A percentile compares a stretch with the other conserved stretches of the same genome.
phyloP scores from a whole-genome alignment of 2,888 invertebrate species.

The Andrena haemorrhoa region DNA sequence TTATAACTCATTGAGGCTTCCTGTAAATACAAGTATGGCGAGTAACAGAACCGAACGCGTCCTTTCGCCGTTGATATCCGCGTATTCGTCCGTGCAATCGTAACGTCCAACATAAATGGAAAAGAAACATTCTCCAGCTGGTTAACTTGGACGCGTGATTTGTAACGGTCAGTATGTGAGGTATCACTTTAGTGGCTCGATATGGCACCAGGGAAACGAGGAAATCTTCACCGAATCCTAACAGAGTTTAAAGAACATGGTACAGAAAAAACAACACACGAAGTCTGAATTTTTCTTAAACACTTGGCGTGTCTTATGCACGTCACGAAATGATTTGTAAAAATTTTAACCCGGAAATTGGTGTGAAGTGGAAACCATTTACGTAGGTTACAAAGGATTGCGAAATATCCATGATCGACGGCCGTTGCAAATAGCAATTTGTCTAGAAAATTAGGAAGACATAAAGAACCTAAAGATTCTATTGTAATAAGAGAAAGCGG shows the following conservation, averaged over 20 bases:
- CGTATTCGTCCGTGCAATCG: slow-evolving; percentile 43
- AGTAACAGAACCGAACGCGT: slow-evolving; percentile 16
- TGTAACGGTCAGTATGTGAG: slow-evolving; percentile 71
- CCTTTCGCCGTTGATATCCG: slow-evolving; percentile 42
- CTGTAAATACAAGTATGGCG: slow-evolving; percentile 15
- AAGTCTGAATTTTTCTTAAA: background rate
- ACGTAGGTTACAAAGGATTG: background rate
- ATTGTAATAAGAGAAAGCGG: slow-evolving; percentile 75
- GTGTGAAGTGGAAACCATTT: background rate
- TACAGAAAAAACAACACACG: background rate
- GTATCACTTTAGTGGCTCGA: slow-evolving; percentile 59
- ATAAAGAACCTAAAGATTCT: slow-evolving; percentile 53
- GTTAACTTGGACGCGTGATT: slow-evolving; percentile 68
- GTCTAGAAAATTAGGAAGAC: slow-evolving; percentile 55
- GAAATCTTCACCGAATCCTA: slow-evolving; percentile 59
- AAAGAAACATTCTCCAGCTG: slow-evolving; percentile 50
- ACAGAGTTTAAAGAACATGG: background rate
- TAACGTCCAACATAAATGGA: slow-evolving; percentile 53
- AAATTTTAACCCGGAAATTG: background rate
- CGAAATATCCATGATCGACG: slow-evolving; percentile 21
- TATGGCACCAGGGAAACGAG: slow-evolving; percentile 60
- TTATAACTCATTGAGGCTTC: slow-evolving; percentile 11
- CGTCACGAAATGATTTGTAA: background rate
- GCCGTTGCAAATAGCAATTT: slow-evolving; percentile 39
- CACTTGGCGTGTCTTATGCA: background rate